Conservation (phyloP, 2,113 vertebrate species). For the Paracanthobrama guichenoti region DNA sequence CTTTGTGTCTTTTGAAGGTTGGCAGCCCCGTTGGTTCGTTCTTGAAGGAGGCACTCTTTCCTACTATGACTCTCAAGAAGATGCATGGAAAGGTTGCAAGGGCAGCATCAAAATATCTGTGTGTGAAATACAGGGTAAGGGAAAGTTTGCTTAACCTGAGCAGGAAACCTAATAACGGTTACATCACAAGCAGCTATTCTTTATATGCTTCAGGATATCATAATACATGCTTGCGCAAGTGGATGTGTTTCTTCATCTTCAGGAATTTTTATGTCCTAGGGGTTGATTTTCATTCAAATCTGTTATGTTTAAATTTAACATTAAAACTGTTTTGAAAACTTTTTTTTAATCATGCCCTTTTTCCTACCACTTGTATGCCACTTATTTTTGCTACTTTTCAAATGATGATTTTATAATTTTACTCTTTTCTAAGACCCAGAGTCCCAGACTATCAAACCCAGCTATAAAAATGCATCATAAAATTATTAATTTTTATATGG, state of each 20-base stretch:
- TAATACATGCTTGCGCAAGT: neutral
- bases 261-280: neutral
- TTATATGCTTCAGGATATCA: neutral
- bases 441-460: neutral
- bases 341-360: neutral
- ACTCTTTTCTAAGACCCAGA: neutral
- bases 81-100: constrained; percentile 98
- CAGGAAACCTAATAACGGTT: neutral
- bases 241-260: neutral
- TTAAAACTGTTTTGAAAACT: neutral
- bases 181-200: neutral
- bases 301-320: neutral
- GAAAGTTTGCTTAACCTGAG: neutral
- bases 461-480: neutral
- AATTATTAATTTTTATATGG: neutral
- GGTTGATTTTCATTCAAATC: neutral
- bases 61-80: constrained; percentile 96
- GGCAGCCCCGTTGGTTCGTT: constrained; percentile 99
- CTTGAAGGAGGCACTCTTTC: constrained; percentile 92
- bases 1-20: constrained; percentile 76
- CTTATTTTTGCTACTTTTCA: neutral
- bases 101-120: constrained; percentile 98
- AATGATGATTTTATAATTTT: neutral
- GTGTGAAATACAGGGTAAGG: constrained; percentile 97
- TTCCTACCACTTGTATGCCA: no score